Conservation (phyloP, 2,797 vertebrate genomes). For the Dicrostonyx torquatus region DNA sequence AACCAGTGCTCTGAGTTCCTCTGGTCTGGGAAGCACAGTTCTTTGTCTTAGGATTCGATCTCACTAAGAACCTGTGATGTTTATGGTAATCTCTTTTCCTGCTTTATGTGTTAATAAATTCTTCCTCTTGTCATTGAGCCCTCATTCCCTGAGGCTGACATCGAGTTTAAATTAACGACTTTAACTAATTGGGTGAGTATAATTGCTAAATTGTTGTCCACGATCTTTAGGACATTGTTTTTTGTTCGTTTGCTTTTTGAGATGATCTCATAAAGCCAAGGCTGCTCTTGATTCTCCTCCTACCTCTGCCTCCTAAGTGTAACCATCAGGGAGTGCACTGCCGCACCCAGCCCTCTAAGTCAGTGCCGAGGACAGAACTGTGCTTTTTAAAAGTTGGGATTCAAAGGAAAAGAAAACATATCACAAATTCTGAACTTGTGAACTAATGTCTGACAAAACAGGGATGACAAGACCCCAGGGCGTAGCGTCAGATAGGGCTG, state of each 20-base stretch:
- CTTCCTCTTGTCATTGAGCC: not conserved
- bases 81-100: not conserved
- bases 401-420: conserved; percentile 11
- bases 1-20: not conserved
- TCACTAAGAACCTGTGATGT: not conserved
- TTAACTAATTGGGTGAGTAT: not conserved
- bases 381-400: not conserved
- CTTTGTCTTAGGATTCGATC: not conserved
- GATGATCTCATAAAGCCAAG: not conserved
- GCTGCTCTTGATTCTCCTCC: not conserved
- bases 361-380: not conserved
- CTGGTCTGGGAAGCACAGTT: not conserved
- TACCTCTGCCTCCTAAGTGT: not conserved
- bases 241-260: not conserved
- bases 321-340: too few species aligned
- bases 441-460: conserved; percentile 2
- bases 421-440: not conserved
- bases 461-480: not conserved
- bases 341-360: too few species aligned
- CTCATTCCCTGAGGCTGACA: not conserved
- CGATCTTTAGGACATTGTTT: not conserved
- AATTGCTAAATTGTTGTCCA: not conserved
- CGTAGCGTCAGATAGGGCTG: not conserved
- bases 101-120: not conserved
- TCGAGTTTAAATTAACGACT: not conserved